Conservation (phyloP, 2,113 vertebrate species). For the Amphilophus citrinellus region DNA sequence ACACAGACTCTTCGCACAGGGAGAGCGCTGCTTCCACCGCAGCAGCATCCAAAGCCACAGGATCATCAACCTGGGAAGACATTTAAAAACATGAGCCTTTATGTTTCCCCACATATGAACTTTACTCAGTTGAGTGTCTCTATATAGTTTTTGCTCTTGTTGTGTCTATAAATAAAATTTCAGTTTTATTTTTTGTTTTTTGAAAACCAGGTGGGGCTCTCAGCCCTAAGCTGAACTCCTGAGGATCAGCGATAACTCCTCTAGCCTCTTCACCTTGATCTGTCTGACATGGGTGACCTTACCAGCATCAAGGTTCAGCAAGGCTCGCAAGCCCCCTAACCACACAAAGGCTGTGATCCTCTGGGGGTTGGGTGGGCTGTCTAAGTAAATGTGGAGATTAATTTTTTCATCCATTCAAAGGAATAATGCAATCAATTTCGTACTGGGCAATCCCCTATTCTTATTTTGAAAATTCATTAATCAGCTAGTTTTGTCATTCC, state of each 20-base stretch:
- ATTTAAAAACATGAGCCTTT: not conserved
- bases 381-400: not conserved
- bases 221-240: not conserved
- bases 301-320: too few relatives aligned
- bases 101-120: not conserved
- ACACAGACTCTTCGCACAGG: slow-evolving; percentile 93
- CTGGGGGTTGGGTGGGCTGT: not conserved
- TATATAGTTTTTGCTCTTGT: not conserved
- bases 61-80: slow-evolving; percentile 89
- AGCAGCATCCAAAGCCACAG: slow-evolving; percentile 93
- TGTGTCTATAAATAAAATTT: not conserved
- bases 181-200: too few relatives aligned
- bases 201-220: not conserved
- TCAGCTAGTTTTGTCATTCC: not conserved
- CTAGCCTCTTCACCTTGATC: not conserved
- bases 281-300: not conserved
- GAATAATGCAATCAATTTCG: not conserved
- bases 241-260: not conserved
- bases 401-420: not conserved
- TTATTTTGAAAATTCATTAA: not conserved
- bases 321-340: too few relatives aligned
- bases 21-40: slow-evolving; percentile 96
- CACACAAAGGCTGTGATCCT: not conserved
- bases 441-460: not conserved
- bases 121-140: not conserved